phyloP scores from a whole-genome alignment of 2,888 invertebrate species.

The Amblyjoppa fuscipennis region DNA sequence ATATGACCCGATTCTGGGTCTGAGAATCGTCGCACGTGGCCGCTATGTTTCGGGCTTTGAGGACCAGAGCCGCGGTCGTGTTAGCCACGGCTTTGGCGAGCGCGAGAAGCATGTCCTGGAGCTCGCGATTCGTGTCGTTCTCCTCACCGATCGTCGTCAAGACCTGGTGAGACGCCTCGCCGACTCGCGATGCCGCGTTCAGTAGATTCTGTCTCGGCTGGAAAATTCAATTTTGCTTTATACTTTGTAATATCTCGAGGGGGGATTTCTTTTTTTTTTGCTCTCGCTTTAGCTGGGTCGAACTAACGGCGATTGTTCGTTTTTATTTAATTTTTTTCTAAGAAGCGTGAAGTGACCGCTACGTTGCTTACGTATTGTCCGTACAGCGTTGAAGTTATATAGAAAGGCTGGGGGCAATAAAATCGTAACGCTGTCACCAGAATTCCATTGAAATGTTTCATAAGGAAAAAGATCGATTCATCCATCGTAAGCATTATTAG shows the following conservation, averaged over 20 bases:
- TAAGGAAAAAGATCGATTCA: slow-evolving; percentile 8
- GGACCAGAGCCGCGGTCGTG: slow-evolving; percentile 97
- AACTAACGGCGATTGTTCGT: background rate
- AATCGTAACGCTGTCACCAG: slow-evolving; percentile 41
- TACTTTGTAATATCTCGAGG: no score
- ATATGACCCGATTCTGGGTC: slow-evolving; percentile 95
- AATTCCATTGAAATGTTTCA: background rate
- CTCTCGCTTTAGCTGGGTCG: slow-evolving; percentile 1
- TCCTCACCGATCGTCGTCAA: slow-evolving; percentile 97
- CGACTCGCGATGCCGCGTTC: slow-evolving; percentile 97
- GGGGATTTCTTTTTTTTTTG: background rate
- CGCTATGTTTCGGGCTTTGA: slow-evolving; percentile 98
- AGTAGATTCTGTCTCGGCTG: slow-evolving; percentile 96
- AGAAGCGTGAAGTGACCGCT: slow-evolving; percentile 55
- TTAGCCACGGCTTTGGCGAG: slow-evolving; percentile 99
- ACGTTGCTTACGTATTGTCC: slow-evolving; percentile 82
- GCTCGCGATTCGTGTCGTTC: slow-evolving; percentile 93
- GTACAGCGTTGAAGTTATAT: slow-evolving; percentile 79
- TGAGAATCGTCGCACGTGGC: slow-evolving; percentile 93
- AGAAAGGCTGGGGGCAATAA: slow-evolving; percentile 79
- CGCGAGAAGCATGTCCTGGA: slow-evolving; percentile 95
- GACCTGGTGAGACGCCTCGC: slow-evolving; percentile 98
- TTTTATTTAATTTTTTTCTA: slow-evolving; percentile 21
- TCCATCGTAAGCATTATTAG: background rate
- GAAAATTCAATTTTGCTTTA: slow-evolving; percentile 51